phyloP scores from a whole-genome alignment of 2,113 vertebrate genomes.

The Clinocottus analis region DNA sequence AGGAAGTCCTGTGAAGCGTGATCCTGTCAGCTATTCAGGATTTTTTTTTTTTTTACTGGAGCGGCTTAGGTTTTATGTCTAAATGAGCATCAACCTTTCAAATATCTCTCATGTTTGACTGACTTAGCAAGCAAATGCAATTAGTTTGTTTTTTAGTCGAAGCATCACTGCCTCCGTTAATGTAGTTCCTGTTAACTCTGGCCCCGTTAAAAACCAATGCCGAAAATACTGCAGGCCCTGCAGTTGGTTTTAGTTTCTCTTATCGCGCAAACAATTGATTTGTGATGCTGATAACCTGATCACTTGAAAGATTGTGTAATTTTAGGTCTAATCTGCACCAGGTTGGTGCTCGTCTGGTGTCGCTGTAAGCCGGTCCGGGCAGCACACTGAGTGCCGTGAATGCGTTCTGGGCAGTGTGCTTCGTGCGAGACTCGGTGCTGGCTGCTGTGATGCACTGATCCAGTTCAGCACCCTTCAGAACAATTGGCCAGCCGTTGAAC shows the following conservation, averaged over 20 bases:
- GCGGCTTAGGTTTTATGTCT: not conserved
- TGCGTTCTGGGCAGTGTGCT: conserved; percentile 42
- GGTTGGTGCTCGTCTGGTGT: conserved; percentile 13
- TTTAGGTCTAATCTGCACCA: conserved; percentile 1
- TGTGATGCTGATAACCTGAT: conserved; percentile 6
- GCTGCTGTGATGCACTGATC: conserved; percentile 65
- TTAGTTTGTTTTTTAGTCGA: conserved; percentile 19
- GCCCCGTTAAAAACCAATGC: not conserved
- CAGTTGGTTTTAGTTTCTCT: conserved; percentile 1
- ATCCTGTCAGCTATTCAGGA: conserved; percentile 22
- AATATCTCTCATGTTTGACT: conserved; percentile 14
- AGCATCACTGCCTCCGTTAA: not conserved
- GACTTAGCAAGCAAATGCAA: conserved; percentile 27
- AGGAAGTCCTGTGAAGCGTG: conserved; percentile 20
- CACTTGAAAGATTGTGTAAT: conserved; percentile 12
- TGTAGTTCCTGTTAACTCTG: conserved; percentile 3
- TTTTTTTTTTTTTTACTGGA: conserved; percentile 1
- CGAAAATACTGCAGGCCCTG: not conserved
- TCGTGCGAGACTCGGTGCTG: conserved; percentile 46
- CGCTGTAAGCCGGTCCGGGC: conserved; percentile 17
- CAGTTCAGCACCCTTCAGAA: conserved; percentile 78
- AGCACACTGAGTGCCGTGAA: conserved; percentile 14
- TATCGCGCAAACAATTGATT: conserved; percentile 6
- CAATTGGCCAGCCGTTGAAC: conserved; percentile 69
- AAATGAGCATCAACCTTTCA: conserved; percentile 37